These are phyloP conservation scores for Alcedo atthis DNA, from an alignment of 2,797 vertebrate species.

Conservation along the genomic window DNA sequence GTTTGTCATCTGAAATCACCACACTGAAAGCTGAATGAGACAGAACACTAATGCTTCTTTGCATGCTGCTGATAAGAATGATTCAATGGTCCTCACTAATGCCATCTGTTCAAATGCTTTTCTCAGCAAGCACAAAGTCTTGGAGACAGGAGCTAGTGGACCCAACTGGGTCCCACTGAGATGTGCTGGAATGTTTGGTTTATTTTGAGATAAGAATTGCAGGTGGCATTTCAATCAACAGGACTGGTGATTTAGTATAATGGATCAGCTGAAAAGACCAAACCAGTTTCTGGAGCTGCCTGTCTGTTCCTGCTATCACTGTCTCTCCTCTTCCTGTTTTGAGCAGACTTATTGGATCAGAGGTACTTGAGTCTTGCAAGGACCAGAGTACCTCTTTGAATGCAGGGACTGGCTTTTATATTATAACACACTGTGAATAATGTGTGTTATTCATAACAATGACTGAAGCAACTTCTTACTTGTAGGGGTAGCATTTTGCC, in stretches of 20 bases:
- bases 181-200: neutral
- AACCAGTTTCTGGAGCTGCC: neutral
- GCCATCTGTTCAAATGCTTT: neutral
- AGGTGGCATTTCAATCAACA: neutral
- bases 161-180: neutral
- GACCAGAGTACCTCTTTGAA: neutral
- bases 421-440: neutral
- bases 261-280: neutral
- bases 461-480: neutral
- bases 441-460: neutral
- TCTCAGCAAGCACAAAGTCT: neutral
- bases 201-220: neutral
- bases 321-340: neutral
- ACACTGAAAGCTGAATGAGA: neutral
- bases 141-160: neutral
- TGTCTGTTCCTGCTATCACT: neutral
- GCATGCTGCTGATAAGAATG: neutral
- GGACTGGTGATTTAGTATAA: neutral
- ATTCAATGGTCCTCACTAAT: neutral
- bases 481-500: neutral
- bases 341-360: neutral
- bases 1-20: conserved; percentile 3
- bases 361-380: neutral
- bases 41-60: neutral
- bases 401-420: neutral